Base-by-base conservation (phyloP, 2,797 vertebrate species). In the Cephalopachus bancanus region DNA sequence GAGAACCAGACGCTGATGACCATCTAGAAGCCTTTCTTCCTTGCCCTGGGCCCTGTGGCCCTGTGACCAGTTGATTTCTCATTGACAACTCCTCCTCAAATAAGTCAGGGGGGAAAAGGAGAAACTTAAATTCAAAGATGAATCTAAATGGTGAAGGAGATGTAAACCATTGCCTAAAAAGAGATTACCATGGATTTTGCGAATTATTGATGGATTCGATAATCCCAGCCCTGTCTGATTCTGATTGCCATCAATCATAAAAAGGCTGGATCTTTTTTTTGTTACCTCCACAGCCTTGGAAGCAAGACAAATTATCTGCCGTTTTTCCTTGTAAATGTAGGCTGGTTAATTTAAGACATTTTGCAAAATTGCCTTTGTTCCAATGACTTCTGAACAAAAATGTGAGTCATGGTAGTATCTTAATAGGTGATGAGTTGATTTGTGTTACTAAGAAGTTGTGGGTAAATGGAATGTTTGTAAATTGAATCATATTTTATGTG, bases 331-430 rank as follows among this genome's bases (percentile, higher is more conserved):
- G 10, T 26, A 75, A 74, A 20, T 44, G 28, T 87, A 55, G 51
- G 60, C 30, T 89, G 76, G 33, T 89, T 92, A 75, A 91, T 83
- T 92, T 64, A 89, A 94, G 76, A 83, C 20, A 67, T n/a, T 96
- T 83, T 80, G 37, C 86, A 86, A 90, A 93, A 51, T n/a, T 85
- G 65, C 69, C 78, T 92, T 72, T 84, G 62, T 94, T 95, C 53
- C 72, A 53, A 15, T 62, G 75, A 89, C 83, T 93, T 94, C 89
- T 95, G 75, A 96, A 89, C 80, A 92, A 84, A 81, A 87, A 91
- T 67, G n/a, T 81, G 92, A 96, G 64, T 91, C 72, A 33, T 17
- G 30, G 62, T 26, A 60, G 81, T 87, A 94, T 93, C 57, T 89
- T 57, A 51, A 22, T 60, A 53, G 26, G 3, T 30, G 51, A 59